A percentile compares a stretch with the other conserved stretches of the same genome.
Evolutionary conservation across 2,113 vertebrate genomes (phyloP).

Genomic region (Vimba vimba): DNA sequence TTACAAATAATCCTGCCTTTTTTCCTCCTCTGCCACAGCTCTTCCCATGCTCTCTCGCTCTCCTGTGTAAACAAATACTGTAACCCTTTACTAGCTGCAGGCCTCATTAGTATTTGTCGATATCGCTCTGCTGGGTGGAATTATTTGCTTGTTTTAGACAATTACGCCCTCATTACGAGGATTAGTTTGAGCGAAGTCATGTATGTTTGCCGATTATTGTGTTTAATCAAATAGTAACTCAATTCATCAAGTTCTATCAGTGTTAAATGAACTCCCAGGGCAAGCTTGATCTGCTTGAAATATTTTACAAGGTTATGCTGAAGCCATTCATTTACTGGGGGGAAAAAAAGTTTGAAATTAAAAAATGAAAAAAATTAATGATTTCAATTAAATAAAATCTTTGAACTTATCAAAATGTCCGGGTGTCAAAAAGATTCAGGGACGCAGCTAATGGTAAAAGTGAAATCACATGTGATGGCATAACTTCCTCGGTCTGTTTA

Average conservation of each 20-base stretch:
- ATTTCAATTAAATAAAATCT: neutral
- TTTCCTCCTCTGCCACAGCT: conserved; percentile 23
- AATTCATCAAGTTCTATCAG: neutral
- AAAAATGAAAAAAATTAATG: too few species aligned
- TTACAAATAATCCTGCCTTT: conserved; percentile 57
- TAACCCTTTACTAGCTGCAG: conserved; percentile 41
- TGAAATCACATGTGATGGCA: conserved; percentile 1
- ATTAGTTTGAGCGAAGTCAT: conserved; percentile 25
- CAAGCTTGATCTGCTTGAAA: neutral
- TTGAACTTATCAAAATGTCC: neutral
- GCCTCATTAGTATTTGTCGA: conserved; percentile 36
- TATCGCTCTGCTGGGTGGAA: conserved; percentile 23
- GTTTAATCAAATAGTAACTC: conserved; percentile 8
- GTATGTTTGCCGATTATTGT: neutral
- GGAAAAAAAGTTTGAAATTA: neutral
- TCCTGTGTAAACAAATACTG: conserved; percentile 51
- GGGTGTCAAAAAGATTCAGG: neutral
- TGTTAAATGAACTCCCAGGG: neutral
- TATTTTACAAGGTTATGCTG: neutral
- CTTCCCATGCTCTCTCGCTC: conserved; percentile 22
- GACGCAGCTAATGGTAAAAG: conserved; percentile 1
- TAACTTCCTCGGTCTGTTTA: conserved; percentile 48
- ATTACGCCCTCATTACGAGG: conserved; percentile 23
- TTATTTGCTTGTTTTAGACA: conserved; percentile 38
- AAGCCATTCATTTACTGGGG: neutral